These are phyloP conservation scores for Tachyglossus aculeatus DNA, from an alignment of 2,797 vertebrate species.

Conservation along the genomic window DNA sequence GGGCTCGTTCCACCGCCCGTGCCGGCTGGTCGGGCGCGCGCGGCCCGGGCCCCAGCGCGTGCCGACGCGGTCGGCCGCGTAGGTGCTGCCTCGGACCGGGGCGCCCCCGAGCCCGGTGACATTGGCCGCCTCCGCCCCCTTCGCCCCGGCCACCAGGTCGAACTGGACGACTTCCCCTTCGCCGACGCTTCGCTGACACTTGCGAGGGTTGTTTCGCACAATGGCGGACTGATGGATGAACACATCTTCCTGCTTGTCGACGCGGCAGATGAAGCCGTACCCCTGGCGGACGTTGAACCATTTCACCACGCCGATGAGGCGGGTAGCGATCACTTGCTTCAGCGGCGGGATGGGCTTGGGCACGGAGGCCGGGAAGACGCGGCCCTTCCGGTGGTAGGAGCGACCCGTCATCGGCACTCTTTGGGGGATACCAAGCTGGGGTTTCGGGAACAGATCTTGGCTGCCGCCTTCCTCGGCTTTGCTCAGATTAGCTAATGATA, in stretches of 20 bases:
- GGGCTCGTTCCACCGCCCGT: no score
- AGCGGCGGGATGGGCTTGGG: no score
- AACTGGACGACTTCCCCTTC: background rate
- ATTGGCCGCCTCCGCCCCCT: background rate
- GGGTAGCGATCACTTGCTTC: constrained; percentile 30
- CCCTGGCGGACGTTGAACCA: constrained; percentile 84
- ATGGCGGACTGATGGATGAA: background rate
- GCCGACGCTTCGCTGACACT: background rate
- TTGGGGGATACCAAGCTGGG: no score
- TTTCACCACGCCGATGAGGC: constrained; percentile 75
- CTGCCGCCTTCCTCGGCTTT: no score
- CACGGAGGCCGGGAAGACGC: no score
- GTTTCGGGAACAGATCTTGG: no score
- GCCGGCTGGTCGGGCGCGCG: no score
- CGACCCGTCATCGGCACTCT: no score
- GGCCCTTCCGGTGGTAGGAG: no score
- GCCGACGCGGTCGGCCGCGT: background rate
- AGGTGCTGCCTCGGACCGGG: background rate
- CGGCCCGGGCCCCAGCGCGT: background rate
- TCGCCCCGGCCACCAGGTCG: background rate
- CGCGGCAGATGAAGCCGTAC: constrained; percentile 81
- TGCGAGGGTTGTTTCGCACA: background rate
- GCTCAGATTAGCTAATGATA: no score
- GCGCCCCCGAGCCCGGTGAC: background rate
- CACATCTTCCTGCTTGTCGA: background rate